A percentile compares a stretch with the other conserved stretches of the same genome.
Conservation (phyloP, 2,888 invertebrate genomes). For the Parnassius mnemosyne region DNA sequence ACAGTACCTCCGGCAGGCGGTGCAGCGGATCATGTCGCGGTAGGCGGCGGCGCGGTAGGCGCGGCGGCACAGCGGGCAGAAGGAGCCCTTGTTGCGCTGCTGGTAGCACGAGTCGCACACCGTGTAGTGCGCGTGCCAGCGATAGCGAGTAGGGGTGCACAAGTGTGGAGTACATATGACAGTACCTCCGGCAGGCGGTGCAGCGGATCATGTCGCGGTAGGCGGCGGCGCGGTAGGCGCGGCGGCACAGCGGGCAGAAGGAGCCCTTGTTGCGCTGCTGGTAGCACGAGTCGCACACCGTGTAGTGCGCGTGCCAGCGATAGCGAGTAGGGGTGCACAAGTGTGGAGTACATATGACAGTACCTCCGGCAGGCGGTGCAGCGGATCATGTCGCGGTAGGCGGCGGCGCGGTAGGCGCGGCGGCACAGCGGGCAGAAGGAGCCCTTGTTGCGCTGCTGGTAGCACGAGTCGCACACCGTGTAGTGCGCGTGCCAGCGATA, state of each 20-base stretch:
- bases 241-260: slow-evolving; percentile 95
- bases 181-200: slow-evolving; percentile 89
- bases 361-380: slow-evolving; percentile 93
- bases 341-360: slow-evolving; percentile 14
- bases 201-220: slow-evolving; percentile 98
- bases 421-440: slow-evolving; percentile 96
- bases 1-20: slow-evolving; percentile 87
- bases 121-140: slow-evolving; percentile 99
- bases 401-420: slow-evolving; percentile 96
- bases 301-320: slow-evolving; percentile 98
- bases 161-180: too few relatives aligned
- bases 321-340: too few relatives aligned
- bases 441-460: slow-evolving; percentile 98
- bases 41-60: slow-evolving; percentile 97
- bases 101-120: slow-evolving; percentile 99
- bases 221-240: slow-evolving; percentile 96
- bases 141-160: slow-evolving; percentile 36
- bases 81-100: slow-evolving; percentile 97
- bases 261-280: slow-evolving; percentile 98
- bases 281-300: slow-evolving; percentile 99
- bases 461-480: slow-evolving; percentile 98
- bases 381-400: slow-evolving; percentile 96
- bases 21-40: slow-evolving; percentile 97
- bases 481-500: slow-evolving; percentile 97
- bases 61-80: slow-evolving; percentile 95